A percentile compares a stretch with the other conserved stretches of the same genome.
These are phyloP conservation scores for Archocentrus centrarchus DNA, from an alignment of 2,113 vertebrate genomes.

Conservation along the genomic window DNA sequence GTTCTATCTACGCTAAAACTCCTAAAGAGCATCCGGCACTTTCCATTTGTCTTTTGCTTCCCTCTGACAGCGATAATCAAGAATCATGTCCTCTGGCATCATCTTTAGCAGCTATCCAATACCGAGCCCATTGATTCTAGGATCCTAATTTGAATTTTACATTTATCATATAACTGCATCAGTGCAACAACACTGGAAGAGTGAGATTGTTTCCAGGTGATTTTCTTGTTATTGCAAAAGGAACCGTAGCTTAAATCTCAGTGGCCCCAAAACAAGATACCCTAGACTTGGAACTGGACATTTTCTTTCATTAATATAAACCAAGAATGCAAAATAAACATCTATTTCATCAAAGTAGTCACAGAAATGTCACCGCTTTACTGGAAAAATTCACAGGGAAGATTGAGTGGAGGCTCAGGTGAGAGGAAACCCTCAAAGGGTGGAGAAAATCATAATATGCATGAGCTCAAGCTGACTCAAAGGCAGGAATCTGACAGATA, in stretches of 20 bases:
- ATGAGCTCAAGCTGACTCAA: not conserved
- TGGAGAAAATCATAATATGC: not conserved
- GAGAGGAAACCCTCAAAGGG: not conserved
- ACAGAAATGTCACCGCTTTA: not conserved
- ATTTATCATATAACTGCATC: not conserved
- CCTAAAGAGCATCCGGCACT: not conserved
- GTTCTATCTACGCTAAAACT: not conserved
- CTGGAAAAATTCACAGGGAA: not conserved
- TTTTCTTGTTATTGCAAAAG: slow-evolving; percentile 13
- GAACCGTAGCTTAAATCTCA: not conserved
- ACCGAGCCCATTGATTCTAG: not conserved
- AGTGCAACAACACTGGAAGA: not conserved
- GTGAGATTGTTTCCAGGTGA: not conserved
- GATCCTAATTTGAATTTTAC: slow-evolving; percentile 11
- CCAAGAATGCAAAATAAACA: not conserved
- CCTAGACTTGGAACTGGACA: not conserved
- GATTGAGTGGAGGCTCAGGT: not conserved
- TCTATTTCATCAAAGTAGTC: not conserved
- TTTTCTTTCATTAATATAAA: rapidly evolving
- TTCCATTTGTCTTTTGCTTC: slow-evolving; percentile 18
- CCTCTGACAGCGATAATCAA: not conserved
- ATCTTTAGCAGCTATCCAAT: slow-evolving; percentile 2
- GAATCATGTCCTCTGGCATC: slow-evolving; percentile 2
- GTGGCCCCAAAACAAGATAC: not conserved
- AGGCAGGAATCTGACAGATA: not conserved